Percentiles rank a stretch among this genome's conserved stretches.
Evolutionary conservation across 2,113 vertebrate species (phyloP).

Genomic region (Gymnarchus niloticus): DNA sequence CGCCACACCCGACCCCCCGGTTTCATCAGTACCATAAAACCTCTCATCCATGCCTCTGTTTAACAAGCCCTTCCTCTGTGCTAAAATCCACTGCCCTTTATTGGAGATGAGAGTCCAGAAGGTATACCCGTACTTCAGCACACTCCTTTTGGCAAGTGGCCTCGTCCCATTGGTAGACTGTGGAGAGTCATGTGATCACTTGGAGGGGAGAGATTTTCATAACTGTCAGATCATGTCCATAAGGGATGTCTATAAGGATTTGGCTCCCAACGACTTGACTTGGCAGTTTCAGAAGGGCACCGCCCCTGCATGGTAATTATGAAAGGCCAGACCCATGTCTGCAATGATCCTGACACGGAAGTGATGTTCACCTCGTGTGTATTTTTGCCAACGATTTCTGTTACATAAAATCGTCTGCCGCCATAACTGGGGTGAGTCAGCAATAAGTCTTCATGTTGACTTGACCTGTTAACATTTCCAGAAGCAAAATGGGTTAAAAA

Average conservation of each 20-base stretch:
- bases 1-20: background rate
- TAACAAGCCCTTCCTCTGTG: background rate
- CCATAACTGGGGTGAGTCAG: background rate
- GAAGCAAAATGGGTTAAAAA: background rate
- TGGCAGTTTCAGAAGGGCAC: background rate
- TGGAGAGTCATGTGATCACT: background rate
- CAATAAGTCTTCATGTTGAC: background rate
- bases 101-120: background rate
- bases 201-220: background rate
- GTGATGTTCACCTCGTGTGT: too few species aligned
- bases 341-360: too few species aligned
- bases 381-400: too few species aligned
- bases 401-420: background rate
- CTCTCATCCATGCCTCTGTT: background rate
- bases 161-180: background rate
- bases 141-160: background rate
- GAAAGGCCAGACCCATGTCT: too few species aligned
- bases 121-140: too few species aligned
- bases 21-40: background rate
- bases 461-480: background rate
- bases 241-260: too few species aligned
- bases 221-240: background rate
- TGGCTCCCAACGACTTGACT: background rate
- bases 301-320: background rate
- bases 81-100: background rate